Percentiles rank a stretch among this genome's conserved stretches.
Evolutionary conservation across 2,888 invertebrate species (phyloP).

Genomic region (Pollenia angustigena): DNA sequence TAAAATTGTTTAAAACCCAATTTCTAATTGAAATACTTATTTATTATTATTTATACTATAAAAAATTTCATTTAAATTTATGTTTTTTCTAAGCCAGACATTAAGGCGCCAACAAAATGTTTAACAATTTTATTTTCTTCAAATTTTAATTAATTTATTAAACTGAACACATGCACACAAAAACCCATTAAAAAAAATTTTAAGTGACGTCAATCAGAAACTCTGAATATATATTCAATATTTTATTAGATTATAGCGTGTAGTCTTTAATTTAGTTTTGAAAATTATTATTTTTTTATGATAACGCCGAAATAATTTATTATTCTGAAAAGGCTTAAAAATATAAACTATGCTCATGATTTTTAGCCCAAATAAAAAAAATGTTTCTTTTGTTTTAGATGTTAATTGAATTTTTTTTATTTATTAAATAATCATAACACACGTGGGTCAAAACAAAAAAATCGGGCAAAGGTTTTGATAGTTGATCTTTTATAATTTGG

Average conservation of each 20-base stretch:
- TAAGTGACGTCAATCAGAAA: slow-evolving; percentile 31
- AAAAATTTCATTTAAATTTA: background rate
- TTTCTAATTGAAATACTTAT: no score
- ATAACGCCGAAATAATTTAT: slow-evolving; percentile 35
- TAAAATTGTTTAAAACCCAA: no score
- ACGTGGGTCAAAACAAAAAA: no score
- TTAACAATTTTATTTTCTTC: background rate
- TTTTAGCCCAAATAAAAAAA: slow-evolving; percentile 2
- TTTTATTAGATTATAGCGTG: slow-evolving; percentile 5
- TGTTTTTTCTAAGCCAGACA: slow-evolving; percentile 15
- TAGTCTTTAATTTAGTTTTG: background rate
- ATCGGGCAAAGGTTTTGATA: no score
- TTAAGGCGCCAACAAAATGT: slow-evolving; percentile 37
- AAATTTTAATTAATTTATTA: slow-evolving; percentile 18
- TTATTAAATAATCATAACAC: no score
- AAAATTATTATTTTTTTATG: slow-evolving; percentile 24
- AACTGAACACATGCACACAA: background rate
- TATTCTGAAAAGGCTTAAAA: slow-evolving; percentile 25
- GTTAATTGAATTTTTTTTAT: background rate
- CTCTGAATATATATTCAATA: background rate
- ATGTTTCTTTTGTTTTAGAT: slow-evolving; percentile 3
- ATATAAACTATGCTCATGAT: background rate
- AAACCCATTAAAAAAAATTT: background rate
- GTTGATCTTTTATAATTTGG: no score
- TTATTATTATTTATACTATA: no score